phyloP scores from a whole-genome alignment of 2,113 vertebrate species.

The Sclerurus mexicanus region DNA sequence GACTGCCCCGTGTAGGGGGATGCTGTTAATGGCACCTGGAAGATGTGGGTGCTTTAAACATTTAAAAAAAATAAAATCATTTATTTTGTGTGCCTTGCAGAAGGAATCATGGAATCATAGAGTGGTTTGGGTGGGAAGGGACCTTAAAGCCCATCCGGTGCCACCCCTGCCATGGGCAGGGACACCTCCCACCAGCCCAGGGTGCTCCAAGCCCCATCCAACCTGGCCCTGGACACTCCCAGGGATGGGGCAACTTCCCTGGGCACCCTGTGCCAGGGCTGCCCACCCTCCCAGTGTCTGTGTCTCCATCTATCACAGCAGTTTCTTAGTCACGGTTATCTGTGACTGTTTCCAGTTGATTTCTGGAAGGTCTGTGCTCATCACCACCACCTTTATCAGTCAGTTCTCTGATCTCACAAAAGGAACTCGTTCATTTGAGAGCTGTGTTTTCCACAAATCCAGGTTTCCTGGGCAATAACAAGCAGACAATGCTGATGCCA shows the following conservation, averaged over 20 bases:
- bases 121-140: background rate
- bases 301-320: background rate
- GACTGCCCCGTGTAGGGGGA: fast-evolving
- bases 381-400: background rate
- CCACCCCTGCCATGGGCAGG: background rate
- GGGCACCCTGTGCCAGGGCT: background rate
- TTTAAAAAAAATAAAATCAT: fast-evolving
- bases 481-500: background rate
- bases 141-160: background rate
- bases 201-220: background rate
- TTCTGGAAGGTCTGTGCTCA: background rate
- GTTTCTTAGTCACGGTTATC: background rate
- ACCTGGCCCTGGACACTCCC: background rate
- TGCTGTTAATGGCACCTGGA: fast-evolving
- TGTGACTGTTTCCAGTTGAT: background rate
- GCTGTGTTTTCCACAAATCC: background rate
- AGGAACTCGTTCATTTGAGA: fast-evolving
- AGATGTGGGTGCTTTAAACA: background rate
- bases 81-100: background rate
- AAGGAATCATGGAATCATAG: background rate
- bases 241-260: background rate
- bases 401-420: background rate
- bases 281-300: background rate
- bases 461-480: fast-evolving
- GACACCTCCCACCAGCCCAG: background rate